Evolutionary conservation across 1,140 invertebrate species (phyloP).

Genomic region (Leucophenga varia): DNA sequence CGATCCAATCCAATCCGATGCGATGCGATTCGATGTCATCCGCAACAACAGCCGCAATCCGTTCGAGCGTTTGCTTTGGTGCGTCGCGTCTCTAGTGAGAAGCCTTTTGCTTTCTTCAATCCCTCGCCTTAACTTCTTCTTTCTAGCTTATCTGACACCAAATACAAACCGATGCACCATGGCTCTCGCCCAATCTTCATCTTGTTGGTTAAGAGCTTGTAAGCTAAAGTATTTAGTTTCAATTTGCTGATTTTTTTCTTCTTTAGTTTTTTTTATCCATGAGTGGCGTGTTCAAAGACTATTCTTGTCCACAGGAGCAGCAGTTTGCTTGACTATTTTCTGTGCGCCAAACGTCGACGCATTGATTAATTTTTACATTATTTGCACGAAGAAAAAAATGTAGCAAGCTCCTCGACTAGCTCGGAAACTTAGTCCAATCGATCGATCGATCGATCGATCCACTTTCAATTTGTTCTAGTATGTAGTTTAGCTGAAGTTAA

Average conservation of each 20-base stretch:
- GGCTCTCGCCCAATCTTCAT: conserved; percentile 22
- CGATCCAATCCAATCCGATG: too few species aligned
- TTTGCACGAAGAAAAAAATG: conserved; percentile 38
- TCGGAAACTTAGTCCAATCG: too few species aligned
- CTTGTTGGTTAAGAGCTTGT: not conserved
- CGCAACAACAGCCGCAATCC: conserved; percentile 5
- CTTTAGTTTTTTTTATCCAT: conserved; percentile 44
- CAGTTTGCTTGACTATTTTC: not conserved
- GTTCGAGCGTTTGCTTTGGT: too few species aligned
- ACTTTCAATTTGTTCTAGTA: conserved; percentile 17
- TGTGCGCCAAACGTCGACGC: conserved; percentile 13
- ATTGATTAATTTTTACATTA: conserved; percentile 53
- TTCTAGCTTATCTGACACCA: conserved; percentile 3
- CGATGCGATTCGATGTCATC: too few species aligned
- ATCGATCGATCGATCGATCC: conserved; percentile 31
- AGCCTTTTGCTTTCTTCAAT: conserved; percentile 22
- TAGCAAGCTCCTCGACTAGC: too few species aligned
- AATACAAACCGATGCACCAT: not conserved
- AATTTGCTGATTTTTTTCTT: conserved; percentile 53
- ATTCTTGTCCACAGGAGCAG: conserved; percentile 2
- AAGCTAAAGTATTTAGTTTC: conserved; percentile 46
- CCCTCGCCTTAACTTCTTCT: too few species aligned
- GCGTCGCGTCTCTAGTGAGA: too few species aligned
- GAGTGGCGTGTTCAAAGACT: too few species aligned
- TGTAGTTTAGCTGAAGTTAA: conserved; percentile 1